Evolutionary conservation across 2,113 vertebrate genomes (phyloP), one percentile per base, ranked within the genome.

Genomic region (Lagopus muta): DNA sequence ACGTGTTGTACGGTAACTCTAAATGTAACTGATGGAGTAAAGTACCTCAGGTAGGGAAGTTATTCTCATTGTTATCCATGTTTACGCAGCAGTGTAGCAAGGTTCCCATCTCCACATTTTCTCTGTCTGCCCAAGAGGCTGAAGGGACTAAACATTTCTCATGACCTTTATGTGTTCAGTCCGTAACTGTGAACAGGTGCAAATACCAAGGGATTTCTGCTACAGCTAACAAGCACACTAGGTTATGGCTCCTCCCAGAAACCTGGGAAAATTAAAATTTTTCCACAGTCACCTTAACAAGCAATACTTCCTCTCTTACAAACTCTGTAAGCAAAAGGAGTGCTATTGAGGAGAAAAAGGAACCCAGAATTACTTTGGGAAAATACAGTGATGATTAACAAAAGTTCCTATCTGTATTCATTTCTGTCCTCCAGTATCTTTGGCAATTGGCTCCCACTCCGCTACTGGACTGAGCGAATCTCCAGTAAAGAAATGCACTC

Each of bases 221-320:
- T 58, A 85, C 62, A 88, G 83, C 38, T 67, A 89, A 76, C 55
- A 32, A 75, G 52, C 13, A 71, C 19, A n/a, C 28, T 40, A 30
- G 71, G 9, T 52, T 62, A 45, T 62, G 36, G 43, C 69, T 67
- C 88, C 67, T 80, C 86, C 82, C 52, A 76, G 52, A 52, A 27
- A 76, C 52, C 52, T 82, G 73, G 88, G 89, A 91, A 89, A 93
- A 83, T 38, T 40, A 76, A 48, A 34, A 76, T 10, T 80, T 95
- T 95, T 72, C 73, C 91, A 30, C 55, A 72, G 73, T 34, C 42
- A 80, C n/a, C 10, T 1, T 80, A 62, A 71, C 11, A 75, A 54
- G 22, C 22, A 67, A 24, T 43, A 92, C 77, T 92, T 92, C 78
- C 64, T 42, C 25, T 83, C 69, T 72, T 48, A 80, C 42, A 64